These are phyloP conservation scores for Dendrolimus houi DNA, from an alignment of 2,888 invertebrate species.

Conservation along the genomic window DNA sequence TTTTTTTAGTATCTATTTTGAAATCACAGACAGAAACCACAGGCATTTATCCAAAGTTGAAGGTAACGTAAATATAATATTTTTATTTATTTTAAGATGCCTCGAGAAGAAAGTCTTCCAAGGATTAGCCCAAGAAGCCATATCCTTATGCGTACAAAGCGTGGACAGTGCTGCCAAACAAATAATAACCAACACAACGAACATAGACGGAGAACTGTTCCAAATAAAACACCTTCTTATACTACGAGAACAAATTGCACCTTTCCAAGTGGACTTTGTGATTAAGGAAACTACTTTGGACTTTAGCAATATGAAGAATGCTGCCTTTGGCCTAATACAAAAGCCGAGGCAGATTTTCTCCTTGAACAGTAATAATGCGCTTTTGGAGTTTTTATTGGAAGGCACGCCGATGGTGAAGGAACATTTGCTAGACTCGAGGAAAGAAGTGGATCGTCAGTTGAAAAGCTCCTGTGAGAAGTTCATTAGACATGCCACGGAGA, in stretches of 20 bases:
- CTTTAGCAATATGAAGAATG: constrained; percentile 93
- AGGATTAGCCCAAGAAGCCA: constrained; percentile 96
- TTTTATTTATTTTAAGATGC: neutral
- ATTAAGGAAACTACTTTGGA: constrained; percentile 95
- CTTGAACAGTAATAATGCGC: constrained; percentile 90
- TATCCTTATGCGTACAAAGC: constrained; percentile 93
- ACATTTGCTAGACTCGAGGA: constrained; percentile 94
- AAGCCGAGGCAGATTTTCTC: constrained; percentile 92
- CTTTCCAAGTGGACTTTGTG: constrained; percentile 96
- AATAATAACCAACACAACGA: constrained; percentile 85
- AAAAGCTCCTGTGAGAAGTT: constrained; percentile 93
- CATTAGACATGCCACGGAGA: constrained; percentile 85
- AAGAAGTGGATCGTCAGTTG: constrained; percentile 95
- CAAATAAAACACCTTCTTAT: constrained; percentile 98
- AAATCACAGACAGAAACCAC: too few species aligned
- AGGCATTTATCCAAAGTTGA: too few species aligned
- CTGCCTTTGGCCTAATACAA: constrained; percentile 85
- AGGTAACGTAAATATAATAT: too few species aligned
- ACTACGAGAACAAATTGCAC: constrained; percentile 97
- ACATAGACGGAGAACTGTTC: constrained; percentile 97
- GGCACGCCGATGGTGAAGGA: constrained; percentile 96
- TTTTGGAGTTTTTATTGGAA: constrained; percentile 93
- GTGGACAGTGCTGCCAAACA: constrained; percentile 87
- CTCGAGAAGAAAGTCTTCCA: constrained; percentile 97
- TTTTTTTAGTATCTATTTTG: too few species aligned